Conservation (phyloP, 2,113 vertebrate species). For the Channa maculata region DNA sequence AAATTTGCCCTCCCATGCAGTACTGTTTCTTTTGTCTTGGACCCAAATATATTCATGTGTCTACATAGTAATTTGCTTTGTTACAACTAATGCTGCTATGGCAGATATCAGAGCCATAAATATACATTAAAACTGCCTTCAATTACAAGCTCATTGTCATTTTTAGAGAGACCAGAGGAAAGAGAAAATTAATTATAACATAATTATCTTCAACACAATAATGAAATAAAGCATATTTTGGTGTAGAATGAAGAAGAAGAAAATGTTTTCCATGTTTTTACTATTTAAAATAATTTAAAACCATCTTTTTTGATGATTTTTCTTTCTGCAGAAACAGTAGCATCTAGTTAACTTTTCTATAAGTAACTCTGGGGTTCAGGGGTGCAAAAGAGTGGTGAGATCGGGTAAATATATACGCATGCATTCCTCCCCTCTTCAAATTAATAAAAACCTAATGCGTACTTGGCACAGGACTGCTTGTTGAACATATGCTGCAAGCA, state of each 20-base stretch:
- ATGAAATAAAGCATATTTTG: conserved; percentile 4
- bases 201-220: conserved; percentile 15
- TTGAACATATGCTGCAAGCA: conserved; percentile 99
- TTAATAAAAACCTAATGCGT: conserved; percentile 98
- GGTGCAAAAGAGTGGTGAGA: conserved; percentile 78
- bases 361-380: conserved; percentile 46
- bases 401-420: conserved; percentile 94
- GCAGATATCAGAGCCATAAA: conserved; percentile 47
- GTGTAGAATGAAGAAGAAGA: not conserved
- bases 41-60: conserved; percentile 84
- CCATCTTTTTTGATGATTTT: not conserved
- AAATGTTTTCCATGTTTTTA: too few relatives aligned
- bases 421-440: conserved; percentile 94
- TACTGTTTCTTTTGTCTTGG: conserved; percentile 91
- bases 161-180: not conserved
- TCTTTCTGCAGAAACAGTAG: conserved; percentile 29
- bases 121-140: conserved; percentile 42
- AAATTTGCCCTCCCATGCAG: conserved; percentile 95
- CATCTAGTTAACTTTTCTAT: conserved; percentile 58
- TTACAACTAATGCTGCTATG: conserved; percentile 35
- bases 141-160: conserved; percentile 39
- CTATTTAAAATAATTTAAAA: not conserved
- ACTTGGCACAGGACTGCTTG: conserved; percentile 95
- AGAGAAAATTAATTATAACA: conserved; percentile 15
- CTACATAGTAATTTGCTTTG: conserved; percentile 73